Evolutionary conservation across 2,113 vertebrate genomes (phyloP).

Genomic region (Notechis scutatus): DNA sequence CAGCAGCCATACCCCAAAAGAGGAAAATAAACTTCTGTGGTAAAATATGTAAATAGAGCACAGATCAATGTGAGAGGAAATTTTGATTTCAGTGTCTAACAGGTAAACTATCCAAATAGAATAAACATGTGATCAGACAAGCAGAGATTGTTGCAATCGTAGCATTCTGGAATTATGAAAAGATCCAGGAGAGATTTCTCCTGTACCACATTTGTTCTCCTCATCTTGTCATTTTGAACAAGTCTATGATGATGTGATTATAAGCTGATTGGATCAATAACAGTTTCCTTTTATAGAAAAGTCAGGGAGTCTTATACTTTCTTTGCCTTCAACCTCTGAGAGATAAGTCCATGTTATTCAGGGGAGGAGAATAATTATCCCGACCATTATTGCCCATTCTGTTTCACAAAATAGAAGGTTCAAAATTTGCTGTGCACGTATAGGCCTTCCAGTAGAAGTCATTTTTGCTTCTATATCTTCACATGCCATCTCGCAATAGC

Average conservation of each 20-base stretch:
- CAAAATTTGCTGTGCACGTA: not conserved
- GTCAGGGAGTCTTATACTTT: not conserved
- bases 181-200: not conserved
- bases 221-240: not conserved
- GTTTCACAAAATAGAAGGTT: not conserved
- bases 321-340: not conserved
- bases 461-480: not conserved
- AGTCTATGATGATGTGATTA: not conserved
- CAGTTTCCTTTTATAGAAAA: not conserved
- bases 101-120: not conserved
- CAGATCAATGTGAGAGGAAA: not conserved
- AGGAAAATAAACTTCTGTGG: not conserved
- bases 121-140: not conserved
- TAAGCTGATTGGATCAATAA: not conserved
- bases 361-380: not conserved
- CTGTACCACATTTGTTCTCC: not conserved
- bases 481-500: not conserved
- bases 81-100: not conserved
- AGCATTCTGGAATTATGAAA: not conserved
- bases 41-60: not conserved
- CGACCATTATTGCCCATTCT: not conserved
- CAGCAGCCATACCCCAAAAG: not conserved
- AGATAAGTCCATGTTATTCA: not conserved
- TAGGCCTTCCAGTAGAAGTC: not conserved
- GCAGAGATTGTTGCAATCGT: not conserved